Base-by-base conservation (phyloP, 2,888 invertebrate species). In the Synergus laeviventris region DNA sequence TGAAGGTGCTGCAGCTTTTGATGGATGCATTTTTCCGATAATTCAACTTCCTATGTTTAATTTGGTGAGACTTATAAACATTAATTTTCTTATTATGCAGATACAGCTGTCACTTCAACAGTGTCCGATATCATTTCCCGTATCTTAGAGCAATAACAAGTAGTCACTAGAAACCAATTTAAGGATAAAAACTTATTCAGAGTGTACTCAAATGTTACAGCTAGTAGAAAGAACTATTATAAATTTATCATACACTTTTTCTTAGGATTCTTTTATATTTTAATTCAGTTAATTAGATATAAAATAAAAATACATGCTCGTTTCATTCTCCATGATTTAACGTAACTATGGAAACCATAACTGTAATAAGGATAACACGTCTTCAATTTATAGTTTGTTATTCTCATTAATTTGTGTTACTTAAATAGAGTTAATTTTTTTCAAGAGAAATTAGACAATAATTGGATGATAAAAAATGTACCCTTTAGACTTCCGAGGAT, bases 121-220 rank as follows among this genome's bases (percentile, higher is more conserved):
- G 18, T 18, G 8, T 16, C 18, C 18, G 18, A 18, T 18, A 2
- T 54, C 18, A 3, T 54, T 54, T 54, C 76, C 82, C 82, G 77
- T 82, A 83, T 81, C 84, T 39, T 24, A 60, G 31, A 18, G 75
- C 78, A 79, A 85, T 88, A 87, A 87, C 87, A 89, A 87, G 88
- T 89, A 54, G 31, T 31, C 31, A 54, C 18, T 18, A 18, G 11
- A 18, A 11, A 54, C 54, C 9, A 9, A 16, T 49, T 49, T 49
- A 1, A 49, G 8, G n/a, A 49, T 5, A 31, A 5, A 31, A 31
- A 31, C 5, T 31, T 31, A 31, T 31, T 31, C 5, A 31, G 31
- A 5, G 7, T 31, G 7, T 31, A 31, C 7, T 31, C 5, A 31
- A 31, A 31, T 5, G 4, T 31, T 31, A 31, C 5, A 5, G 31